Conservation (phyloP, 2,113 vertebrate genomes). For the Gulo gulo region DNA sequence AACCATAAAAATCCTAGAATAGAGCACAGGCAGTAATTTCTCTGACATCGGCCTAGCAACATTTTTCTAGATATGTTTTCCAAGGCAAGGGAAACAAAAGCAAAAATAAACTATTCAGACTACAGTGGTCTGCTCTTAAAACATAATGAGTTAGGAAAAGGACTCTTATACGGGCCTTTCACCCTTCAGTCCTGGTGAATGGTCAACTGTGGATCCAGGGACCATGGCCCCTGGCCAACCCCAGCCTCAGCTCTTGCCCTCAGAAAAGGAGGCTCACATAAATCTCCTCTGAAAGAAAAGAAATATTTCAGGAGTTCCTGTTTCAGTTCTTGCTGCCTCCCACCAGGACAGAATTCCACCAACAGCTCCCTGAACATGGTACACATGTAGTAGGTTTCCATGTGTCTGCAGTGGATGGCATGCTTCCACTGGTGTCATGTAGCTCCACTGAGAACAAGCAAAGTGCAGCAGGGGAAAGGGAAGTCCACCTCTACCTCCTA, state of each 20-base stretch:
- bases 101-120: neutral
- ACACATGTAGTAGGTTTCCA: conserved; percentile 85
- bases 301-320: conserved; percentile 84
- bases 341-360: conserved; percentile 85
- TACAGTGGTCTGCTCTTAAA: neutral
- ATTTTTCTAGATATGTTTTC: neutral
- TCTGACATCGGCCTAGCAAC: neutral
- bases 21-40: neutral
- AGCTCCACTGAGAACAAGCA: conserved; percentile 84
- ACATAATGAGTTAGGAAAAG: neutral
- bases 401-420: conserved; percentile 84
- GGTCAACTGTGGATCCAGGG: neutral
- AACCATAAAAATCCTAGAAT: neutral
- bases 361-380: conserved; percentile 92
- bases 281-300: conserved; percentile 86
- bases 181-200: neutral
- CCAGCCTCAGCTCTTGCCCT: neutral
- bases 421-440: conserved; percentile 90
- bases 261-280: conserved; percentile 35
- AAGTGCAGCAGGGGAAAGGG: conserved; percentile 82
- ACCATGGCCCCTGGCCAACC: neutral
- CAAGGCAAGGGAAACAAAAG: neutral
- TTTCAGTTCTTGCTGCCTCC: conserved; percentile 84
- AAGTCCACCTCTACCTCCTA: conserved; percentile 84
- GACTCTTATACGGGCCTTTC: neutral